Base-by-base conservation (phyloP, 2,888 invertebrate species). In the Lasioglossum morio region DNA sequence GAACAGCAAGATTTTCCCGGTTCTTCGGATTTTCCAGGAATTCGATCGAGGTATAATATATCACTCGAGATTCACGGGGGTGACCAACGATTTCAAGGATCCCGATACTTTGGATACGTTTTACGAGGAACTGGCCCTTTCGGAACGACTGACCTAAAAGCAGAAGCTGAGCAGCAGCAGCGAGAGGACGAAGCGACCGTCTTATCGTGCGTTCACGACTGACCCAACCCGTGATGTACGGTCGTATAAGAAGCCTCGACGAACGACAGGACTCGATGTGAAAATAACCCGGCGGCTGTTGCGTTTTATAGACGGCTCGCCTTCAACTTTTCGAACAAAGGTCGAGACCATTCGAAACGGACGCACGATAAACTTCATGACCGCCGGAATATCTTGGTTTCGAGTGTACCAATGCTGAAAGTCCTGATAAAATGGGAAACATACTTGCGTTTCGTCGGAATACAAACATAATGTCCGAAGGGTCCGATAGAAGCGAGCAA, bases 81-180 rank as follows among this genome's bases (percentile, higher is more conserved):
- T 60, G 66, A 57, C 48, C 76, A 48, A 27, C 69, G 73, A 78
- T 46, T 73, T 60, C 75, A 23, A 48, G 66, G 72, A 76, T 85
- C 76, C 53, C 46, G 63, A 79, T 79, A 85, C 69, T 66, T 30
- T 14, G 81, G 70, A 74, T 80, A 63, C 53, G 73, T 43, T 84
- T 85, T 85, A 83, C 85, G 85, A 84, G 60, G 60, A 34, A 74
- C 73, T 74, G 79, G 46, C 80, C 77, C 85, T 84, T 84, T 80
- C 73, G 84, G 74, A 84, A 84, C 77, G 79, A 70, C 77, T 74
- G 85, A 84, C 85, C 85, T 77, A 77, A 72, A 84, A 85, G 72
- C 77, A 70, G 77, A 30, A 19, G 63, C 27, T n/a, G 53, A 53
- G 53, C 53, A 53, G 10, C 0, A n/a, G 53, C n/a, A n/a, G n/a